phyloP scores from a whole-genome alignment of 2,797 vertebrate species.

The Malacoraja senta region DNA sequence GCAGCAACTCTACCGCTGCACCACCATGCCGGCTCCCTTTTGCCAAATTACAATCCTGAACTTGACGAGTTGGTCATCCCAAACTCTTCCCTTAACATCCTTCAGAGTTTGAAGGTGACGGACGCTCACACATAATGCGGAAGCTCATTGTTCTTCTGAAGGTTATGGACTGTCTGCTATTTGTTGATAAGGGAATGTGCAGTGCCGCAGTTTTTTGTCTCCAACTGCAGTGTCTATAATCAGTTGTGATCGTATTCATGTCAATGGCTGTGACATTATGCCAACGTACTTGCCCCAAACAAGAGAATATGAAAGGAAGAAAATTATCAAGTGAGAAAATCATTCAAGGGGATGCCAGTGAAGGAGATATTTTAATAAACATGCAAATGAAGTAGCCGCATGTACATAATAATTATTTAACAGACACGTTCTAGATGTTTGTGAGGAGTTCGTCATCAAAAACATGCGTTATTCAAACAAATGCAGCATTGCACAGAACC shows the following conservation, averaged over 20 bases:
- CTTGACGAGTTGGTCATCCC: neutral
- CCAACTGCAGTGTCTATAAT: conserved; percentile 10
- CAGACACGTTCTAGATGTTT: neutral
- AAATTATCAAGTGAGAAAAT: neutral
- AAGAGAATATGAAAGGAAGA: neutral
- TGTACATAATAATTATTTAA: neutral
- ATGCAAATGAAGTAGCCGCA: conserved; percentile 16
- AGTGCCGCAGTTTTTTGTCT: conserved; percentile 22
- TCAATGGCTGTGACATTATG: conserved; percentile 30
- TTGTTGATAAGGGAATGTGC: conserved; percentile 34
- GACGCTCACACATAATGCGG: neutral
- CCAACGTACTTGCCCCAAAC: neutral
- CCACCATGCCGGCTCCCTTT: no score
- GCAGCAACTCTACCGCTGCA: no score
- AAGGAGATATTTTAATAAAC: conserved; percentile 25
- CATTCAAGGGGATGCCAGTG: conserved; percentile 18
- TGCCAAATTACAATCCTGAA: neutral
- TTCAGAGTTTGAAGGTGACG: conserved; percentile 9
- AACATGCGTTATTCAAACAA: no score
- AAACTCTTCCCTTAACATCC: neutral
- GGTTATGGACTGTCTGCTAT: conserved; percentile 24
- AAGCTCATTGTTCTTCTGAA: conserved; percentile 29
- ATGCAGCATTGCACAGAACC: no score
- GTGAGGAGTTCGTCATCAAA: neutral
- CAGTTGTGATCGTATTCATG: conserved; percentile 13